phyloP scores from a whole-genome alignment of 2,113 vertebrate genomes.

The Oryzias woworae region DNA sequence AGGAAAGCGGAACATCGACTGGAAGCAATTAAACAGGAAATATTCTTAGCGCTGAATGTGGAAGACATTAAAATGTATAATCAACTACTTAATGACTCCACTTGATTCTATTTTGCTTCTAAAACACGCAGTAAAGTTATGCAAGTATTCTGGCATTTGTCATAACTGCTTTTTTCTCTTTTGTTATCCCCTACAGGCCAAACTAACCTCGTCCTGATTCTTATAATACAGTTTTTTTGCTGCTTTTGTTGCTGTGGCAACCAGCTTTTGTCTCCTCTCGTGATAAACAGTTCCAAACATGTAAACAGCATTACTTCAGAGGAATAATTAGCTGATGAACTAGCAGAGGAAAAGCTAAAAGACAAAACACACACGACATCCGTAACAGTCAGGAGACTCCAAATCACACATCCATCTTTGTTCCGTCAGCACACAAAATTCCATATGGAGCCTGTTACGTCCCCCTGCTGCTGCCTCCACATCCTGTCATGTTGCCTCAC shows the following conservation, averaged over 20 bases:
- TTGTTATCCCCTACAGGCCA: slow-evolving; percentile 7
- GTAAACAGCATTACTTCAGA: slow-evolving; percentile 18
- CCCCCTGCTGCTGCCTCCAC: too few relatives aligned
- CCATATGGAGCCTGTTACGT: not conserved
- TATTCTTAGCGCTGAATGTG: slow-evolving; percentile 32
- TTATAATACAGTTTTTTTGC: not conserved
- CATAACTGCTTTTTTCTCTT: slow-evolving; percentile 1
- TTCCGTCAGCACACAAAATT: slow-evolving; percentile 14
- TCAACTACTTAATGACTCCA: slow-evolving; percentile 20
- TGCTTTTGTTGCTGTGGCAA: not conserved
- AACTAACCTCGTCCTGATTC: slow-evolving; percentile 12
- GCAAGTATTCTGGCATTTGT: not conserved
- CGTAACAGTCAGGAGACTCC: slow-evolving; percentile 47
- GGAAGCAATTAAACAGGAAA: slow-evolving; percentile 42
- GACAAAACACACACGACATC: slow-evolving; percentile 55
- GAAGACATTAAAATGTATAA: slow-evolving; percentile 32
- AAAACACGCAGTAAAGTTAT: slow-evolving; percentile 1
- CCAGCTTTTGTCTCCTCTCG: not conserved
- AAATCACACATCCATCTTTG: slow-evolving; percentile 29
- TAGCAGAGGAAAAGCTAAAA: slow-evolving; percentile 36
- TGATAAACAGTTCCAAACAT: slow-evolving; percentile 4
- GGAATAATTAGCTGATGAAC: slow-evolving; percentile 19
- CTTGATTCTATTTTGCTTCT: slow-evolving; percentile 11
- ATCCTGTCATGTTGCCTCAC: too few relatives aligned
- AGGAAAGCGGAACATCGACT: slow-evolving; percentile 19